phyloP scores from a whole-genome alignment of 2,797 vertebrate genomes.

The Chloroceryle amazona region DNA sequence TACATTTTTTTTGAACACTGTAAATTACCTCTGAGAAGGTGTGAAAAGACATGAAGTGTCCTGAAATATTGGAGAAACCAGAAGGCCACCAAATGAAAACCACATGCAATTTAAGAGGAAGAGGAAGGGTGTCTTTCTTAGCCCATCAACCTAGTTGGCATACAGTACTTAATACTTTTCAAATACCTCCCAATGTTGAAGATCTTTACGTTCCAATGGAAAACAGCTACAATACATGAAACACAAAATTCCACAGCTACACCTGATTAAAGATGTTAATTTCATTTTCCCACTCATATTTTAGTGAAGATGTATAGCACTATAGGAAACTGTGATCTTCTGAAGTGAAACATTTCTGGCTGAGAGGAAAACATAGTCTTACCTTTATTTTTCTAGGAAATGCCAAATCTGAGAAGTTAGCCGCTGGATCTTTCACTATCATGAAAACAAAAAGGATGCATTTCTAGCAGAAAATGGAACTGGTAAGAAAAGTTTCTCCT shows the following conservation, averaged over 20 bases:
- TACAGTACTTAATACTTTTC: neutral
- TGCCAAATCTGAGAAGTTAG: slow-evolving; percentile 11
- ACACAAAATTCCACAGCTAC: neutral
- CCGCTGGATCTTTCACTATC: neutral
- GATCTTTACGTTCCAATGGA: neutral
- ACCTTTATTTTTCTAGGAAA: slow-evolving; percentile 63
- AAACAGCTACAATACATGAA: neutral
- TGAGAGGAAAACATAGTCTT: neutral
- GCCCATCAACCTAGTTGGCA: neutral
- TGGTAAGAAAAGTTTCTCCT: neutral
- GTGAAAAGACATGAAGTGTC: neutral
- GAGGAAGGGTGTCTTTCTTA: neutral
- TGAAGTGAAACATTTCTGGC: neutral
- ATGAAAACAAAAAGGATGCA: neutral
- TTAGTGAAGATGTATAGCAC: neutral
- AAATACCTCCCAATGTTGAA: neutral
- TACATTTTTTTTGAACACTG: neutral
- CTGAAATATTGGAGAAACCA: neutral
- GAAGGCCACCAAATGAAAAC: neutral
- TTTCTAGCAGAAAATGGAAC: neutral
- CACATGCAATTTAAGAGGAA: neutral
- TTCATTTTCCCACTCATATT: neutral
- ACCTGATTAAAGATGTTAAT: neutral
- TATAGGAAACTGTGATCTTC: neutral
- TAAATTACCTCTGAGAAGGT: neutral